Conservation (phyloP, 2,797 vertebrate genomes). For the Picus viridis region DNA sequence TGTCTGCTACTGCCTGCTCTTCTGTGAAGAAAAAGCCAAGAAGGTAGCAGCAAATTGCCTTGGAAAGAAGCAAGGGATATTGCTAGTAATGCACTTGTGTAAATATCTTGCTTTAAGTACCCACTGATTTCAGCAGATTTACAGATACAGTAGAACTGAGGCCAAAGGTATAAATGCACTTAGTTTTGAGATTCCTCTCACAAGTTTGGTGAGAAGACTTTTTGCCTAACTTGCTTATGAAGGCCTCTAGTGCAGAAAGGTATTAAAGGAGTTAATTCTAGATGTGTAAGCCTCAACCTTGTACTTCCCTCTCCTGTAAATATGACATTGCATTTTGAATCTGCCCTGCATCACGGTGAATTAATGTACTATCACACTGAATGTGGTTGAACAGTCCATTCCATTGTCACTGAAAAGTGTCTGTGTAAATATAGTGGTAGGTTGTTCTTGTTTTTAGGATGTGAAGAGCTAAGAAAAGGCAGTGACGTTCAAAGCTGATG, state of each 20-base stretch:
- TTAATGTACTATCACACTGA: not conserved
- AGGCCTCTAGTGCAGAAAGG: not conserved
- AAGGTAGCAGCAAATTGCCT: not conserved
- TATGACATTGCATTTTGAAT: not conserved
- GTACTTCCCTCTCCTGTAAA: not conserved
- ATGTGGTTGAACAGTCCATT: not conserved
- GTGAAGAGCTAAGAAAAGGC: slow-evolving; percentile 43
- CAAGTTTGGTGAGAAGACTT: not conserved
- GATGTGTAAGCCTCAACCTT: not conserved
- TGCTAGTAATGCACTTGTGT: not conserved
- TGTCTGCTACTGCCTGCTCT: not conserved
- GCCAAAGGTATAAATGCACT: not conserved
- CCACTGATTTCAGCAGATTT: not conserved
- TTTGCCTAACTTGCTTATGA: not conserved
- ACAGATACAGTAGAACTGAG: not conserved
- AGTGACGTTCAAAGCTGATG: slow-evolving; percentile 42
- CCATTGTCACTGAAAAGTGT: not conserved
- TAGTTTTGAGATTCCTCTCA: not conserved
- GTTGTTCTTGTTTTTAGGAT: slow-evolving; percentile 8
- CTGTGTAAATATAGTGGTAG: slow-evolving; percentile 19
- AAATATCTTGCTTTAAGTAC: not conserved
- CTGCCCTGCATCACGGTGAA: not conserved
- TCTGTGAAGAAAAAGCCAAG: not conserved
- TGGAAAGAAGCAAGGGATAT: not conserved
- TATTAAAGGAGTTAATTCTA: not conserved